Evolutionary conservation across 1,140 invertebrate genomes (phyloP), one percentile per base, ranked within the genome.

Genomic region (Bombyx mori): DNA sequence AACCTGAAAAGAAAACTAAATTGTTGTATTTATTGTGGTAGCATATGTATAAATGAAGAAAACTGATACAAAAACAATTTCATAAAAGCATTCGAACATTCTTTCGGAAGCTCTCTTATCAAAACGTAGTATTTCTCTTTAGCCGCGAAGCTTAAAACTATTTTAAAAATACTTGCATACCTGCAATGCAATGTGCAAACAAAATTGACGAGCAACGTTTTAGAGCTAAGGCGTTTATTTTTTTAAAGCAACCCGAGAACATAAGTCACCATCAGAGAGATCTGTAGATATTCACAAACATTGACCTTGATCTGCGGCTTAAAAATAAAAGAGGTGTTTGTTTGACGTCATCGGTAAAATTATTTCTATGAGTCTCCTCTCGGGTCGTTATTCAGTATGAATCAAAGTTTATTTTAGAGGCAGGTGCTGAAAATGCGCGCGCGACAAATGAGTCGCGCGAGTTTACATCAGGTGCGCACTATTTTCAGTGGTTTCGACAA

Each of bases 401-500:
- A 79, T 86, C 83, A 84, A 78, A 68, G 56, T 57, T 69, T 84
- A 84, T 75, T 83, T 75, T 75, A 77, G 79, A 60, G 66, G 61
- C 54, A 53, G 58, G 48, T 65, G 68, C 45, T 68, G 60, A 71
- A 71, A 76, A 80, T 68, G 69, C 76, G 68, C 69, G 73, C 61
- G 62, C 71, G 70, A 71, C 68, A 72, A 75, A 70, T 65, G 68
- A 66, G 61, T 75, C 42, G 12, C 54, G 52, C 54, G 52, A 43
- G 52, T 60, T 56, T 62, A 58, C 60, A 56, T 59, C 59, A 58
- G 59, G 57, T 65, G 60, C 55, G 50, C 55, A 58, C 54, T 61
- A 60, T 65, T 57, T 49, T 60, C 18, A 49, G 58, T 60, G 56
- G 52, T 46, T 45, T 51, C 48, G 26, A 47, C 56, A 46, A 60